Conservation (phyloP, 2,888 invertebrate genomes). For the Drosophila barbarae region DNA sequence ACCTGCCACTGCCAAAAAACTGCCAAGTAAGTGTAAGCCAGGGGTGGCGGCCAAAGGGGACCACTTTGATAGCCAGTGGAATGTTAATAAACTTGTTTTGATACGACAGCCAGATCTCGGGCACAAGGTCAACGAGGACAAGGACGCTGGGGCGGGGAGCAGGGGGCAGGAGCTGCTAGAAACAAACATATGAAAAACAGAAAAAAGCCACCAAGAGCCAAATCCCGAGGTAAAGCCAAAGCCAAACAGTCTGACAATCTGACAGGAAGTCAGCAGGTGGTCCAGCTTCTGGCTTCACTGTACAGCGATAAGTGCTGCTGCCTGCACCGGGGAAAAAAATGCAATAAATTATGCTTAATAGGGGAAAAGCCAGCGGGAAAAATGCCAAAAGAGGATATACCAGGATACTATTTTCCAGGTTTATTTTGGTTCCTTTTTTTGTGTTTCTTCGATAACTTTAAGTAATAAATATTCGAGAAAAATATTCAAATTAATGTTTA, state of each 20-base stretch:
- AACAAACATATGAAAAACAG: neutral
- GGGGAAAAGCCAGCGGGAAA: neutral
- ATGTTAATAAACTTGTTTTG: slow-evolving; percentile 71
- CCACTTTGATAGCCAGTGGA: slow-evolving; percentile 18
- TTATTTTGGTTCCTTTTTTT: neutral
- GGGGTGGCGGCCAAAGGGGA: slow-evolving; percentile 2
- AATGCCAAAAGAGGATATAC: neutral
- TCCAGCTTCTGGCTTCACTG: slow-evolving; percentile 27
- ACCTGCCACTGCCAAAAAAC: slow-evolving; percentile 21
- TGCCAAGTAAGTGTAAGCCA: slow-evolving; percentile 5
- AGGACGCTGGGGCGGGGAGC: slow-evolving; percentile 36
- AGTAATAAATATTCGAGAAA: too few species aligned
- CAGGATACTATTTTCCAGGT: neutral
- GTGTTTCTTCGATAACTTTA: neutral
- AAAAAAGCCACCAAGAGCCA: slow-evolving; percentile 1
- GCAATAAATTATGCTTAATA: slow-evolving; percentile 1
- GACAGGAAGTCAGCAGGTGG: slow-evolving; percentile 63
- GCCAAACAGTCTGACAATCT: slow-evolving; percentile 17
- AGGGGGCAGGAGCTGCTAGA: slow-evolving; percentile 8
- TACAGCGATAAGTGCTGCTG: slow-evolving; percentile 16
- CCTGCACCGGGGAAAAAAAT: slow-evolving; percentile 11
- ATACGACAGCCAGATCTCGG: slow-evolving; percentile 42
- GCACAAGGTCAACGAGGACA: slow-evolving; percentile 67
- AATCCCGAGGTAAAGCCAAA: slow-evolving; percentile 11
- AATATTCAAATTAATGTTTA: too few species aligned